phyloP scores from a whole-genome alignment of 2,888 invertebrate species.

The Ochropleura plecta region DNA sequence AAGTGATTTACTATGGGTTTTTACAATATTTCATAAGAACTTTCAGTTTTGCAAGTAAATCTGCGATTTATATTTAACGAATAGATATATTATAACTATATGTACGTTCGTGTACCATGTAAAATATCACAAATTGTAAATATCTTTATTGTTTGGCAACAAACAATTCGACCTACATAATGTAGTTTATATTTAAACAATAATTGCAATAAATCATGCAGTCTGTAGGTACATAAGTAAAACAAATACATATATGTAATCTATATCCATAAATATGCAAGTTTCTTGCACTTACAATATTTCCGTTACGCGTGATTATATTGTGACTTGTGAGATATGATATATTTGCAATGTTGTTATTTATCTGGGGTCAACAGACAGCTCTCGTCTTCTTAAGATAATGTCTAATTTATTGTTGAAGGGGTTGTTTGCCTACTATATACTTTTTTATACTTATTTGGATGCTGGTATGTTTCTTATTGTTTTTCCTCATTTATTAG shows the following conservation, averaged over 20 bases:
- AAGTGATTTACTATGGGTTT: neutral
- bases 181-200: conserved; percentile 30
- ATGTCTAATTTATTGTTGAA: conserved; percentile 73
- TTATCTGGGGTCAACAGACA: conserved; percentile 84
- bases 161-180: conserved; percentile 36
- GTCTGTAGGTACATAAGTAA: conserved; percentile 4
- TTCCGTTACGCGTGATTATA: conserved; percentile 63
- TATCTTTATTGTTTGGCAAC: conserved; percentile 27
- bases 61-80: neutral
- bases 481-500: conserved; percentile 12
- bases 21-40: neutral
- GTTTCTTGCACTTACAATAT: conserved; percentile 60
- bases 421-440: conserved; percentile 50
- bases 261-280: conserved; percentile 30
- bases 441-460: conserved; percentile 39
- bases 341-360: conserved; percentile 67
- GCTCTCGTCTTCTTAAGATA: conserved; percentile 73
- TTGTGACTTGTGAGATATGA: conserved; percentile 64
- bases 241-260: conserved; percentile 1
- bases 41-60: neutral
- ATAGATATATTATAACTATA: neutral
- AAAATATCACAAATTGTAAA: neutral
- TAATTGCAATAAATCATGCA: conserved; percentile 42
- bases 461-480: conserved; percentile 12
- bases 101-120: conserved; percentile 20